Evolutionary conservation across 2,888 invertebrate genomes (phyloP).

Genomic region (Athripsodes cinereus): DNA sequence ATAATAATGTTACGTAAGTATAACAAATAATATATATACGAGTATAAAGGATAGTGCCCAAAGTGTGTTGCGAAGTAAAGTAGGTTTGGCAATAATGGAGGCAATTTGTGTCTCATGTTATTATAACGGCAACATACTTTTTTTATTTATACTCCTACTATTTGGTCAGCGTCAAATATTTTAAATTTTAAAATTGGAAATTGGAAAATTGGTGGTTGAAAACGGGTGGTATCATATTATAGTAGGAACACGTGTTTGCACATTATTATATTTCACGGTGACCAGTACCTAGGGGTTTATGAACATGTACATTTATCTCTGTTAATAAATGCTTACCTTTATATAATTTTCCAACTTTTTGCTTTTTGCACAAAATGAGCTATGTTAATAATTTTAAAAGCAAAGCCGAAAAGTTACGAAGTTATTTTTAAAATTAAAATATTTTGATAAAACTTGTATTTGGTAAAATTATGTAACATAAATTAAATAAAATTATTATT

Average conservation of each 20-base stretch:
- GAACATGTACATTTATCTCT: neutral
- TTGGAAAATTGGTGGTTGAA: slow-evolving; percentile 15
- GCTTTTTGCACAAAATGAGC: neutral
- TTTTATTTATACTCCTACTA: slow-evolving; percentile 20
- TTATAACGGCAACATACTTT: slow-evolving; percentile 22
- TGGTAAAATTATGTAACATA: no score
- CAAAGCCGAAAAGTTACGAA: no score
- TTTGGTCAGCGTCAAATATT: slow-evolving; percentile 17
- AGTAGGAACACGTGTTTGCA: neutral
- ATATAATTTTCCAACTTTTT: neutral
- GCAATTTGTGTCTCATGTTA: slow-evolving; percentile 20
- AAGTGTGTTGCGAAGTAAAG: no score
- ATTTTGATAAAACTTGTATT: no score
- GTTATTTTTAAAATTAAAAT: no score
- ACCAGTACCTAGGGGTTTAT: neutral
- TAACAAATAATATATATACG: no score
- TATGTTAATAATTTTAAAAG: no score
- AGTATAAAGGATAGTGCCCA: no score
- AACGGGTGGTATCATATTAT: slow-evolving; percentile 5
- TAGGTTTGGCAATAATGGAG: slow-evolving; percentile 15
- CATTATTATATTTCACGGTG: neutral
- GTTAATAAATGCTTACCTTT: neutral
- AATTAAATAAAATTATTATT: no score
- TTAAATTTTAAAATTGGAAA: slow-evolving; percentile 20
- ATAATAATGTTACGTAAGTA: neutral